phyloP scores from a whole-genome alignment of 2,797 vertebrate genomes.

The Takifugu rubripes region DNA sequence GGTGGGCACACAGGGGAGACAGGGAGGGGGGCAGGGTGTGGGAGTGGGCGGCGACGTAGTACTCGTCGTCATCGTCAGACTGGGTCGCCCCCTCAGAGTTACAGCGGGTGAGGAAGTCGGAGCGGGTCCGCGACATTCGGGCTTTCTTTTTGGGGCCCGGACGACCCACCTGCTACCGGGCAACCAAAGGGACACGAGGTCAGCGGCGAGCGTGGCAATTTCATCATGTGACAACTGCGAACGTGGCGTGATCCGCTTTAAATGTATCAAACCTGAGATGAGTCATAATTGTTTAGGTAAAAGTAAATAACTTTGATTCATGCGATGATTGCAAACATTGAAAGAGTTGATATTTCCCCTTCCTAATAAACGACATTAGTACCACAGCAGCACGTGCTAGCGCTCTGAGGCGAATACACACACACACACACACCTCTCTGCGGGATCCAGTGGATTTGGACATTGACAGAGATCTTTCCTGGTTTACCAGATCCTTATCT shows the following conservation, averaged over 20 bases:
- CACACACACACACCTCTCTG: slow-evolving; percentile 51
- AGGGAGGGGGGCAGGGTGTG: slow-evolving; percentile 83
- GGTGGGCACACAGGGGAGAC: slow-evolving; percentile 52
- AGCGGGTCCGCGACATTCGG: slow-evolving; percentile 95
- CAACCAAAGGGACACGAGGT: slow-evolving; percentile 60
- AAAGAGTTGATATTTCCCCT: neutral
- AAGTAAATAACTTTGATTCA: too few relatives aligned
- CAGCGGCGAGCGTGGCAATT: slow-evolving; percentile 23
- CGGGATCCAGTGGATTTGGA: slow-evolving; percentile 59
- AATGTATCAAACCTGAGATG: neutral
- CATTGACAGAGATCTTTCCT: slow-evolving; percentile 75
- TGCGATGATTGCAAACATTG: too few relatives aligned
- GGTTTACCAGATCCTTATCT: slow-evolving; percentile 82
- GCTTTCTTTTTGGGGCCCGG: slow-evolving; percentile 92
- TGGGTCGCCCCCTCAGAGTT: slow-evolving; percentile 91
- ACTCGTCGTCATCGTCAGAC: slow-evolving; percentile 88
- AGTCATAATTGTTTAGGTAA: neutral
- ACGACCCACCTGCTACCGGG: slow-evolving; percentile 84
- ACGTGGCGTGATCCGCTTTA: neutral
- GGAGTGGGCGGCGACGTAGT: slow-evolving; percentile 81
- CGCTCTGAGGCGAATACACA: too few relatives aligned
- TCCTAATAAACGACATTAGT: neutral
- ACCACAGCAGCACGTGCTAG: too few relatives aligned
- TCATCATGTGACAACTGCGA: too few relatives aligned
- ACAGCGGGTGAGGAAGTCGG: slow-evolving; percentile 98